Base-by-base conservation (phyloP, 2,113 vertebrate genomes). In the Xiphophorus couchianus region DNA sequence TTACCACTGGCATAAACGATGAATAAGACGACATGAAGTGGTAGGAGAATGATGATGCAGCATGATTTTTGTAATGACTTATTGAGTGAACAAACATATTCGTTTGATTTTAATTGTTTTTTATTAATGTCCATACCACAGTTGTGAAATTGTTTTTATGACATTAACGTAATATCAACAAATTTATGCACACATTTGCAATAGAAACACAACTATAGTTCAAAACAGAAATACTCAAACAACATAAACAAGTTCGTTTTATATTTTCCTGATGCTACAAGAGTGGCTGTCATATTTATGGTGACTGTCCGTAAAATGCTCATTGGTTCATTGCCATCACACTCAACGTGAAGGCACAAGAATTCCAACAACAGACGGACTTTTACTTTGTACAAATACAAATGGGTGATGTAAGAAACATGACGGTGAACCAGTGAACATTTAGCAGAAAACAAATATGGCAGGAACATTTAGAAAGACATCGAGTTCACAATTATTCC, bases 401-500 rank as follows among this genome's bases (percentile, higher is more conserved):
- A 58, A 58, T 58, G 22, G 9, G 10, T 25, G 7, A n/a, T 22
- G 25, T 25, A 22, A 25, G 5, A 58, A 58, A 58, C 5, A n/a
- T 58, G 10, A 58, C 3, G 14, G 13, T 42, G 39, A 14, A 42
- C 39, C 13, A 42, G 39, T 14, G 3, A 22, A 58, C 22, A 58
- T 8, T 48, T 25, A 9, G 2, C 22, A 58, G 7, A 58, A 58
- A 58, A 58, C 22, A 58, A 58, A 25, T 58, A 58, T 58, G 6
- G 13, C 13, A 12, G 15, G 37, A 17, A 29, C 12, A 67, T 28
- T 28, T 67, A 48, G 58, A 28, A 64, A 61, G 42, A 27, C 29
- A 74, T 68, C 75, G 42, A 74, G 9, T n/a, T 58, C 60, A 69
- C 69, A 78, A 84, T 86, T 66, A 28, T 78, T 77, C 35, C 73